Evolutionary conservation across 2,888 invertebrate genomes (phyloP).

Genomic region (Bembecia ichneumoniformis): DNA sequence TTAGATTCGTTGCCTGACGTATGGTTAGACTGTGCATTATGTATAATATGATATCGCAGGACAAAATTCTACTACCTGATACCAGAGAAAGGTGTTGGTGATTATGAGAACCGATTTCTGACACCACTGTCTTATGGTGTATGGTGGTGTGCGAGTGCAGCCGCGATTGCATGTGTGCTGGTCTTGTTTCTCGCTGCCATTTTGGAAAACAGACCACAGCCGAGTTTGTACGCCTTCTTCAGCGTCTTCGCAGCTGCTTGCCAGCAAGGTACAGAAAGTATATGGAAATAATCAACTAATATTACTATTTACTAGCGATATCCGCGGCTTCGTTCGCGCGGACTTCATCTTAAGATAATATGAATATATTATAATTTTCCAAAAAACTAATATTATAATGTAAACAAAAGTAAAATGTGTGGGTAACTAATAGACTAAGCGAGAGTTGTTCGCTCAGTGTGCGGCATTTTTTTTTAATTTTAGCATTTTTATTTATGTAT

Average conservation of each 20-base stretch:
- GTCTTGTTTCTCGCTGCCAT: constrained; percentile 42
- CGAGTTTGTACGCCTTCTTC: constrained; percentile 29
- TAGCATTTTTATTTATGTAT: too few species aligned
- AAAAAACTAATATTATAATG: too few species aligned
- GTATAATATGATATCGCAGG: constrained; percentile 20
- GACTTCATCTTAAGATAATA: too few species aligned
- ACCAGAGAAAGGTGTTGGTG: constrained; percentile 44
- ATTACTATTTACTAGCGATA: too few species aligned
- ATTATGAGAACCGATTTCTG: constrained; percentile 58
- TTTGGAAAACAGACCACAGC: constrained; percentile 35
- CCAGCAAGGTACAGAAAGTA: constrained; percentile 62
- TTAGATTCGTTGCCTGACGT: too few species aligned
- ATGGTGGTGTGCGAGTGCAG: constrained; percentile 48
- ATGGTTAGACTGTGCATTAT: too few species aligned
- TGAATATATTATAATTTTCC: too few species aligned
- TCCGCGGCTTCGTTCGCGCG: too few species aligned
- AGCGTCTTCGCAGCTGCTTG: constrained; percentile 49
- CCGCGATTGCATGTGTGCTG: constrained; percentile 30
- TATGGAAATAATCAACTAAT: neutral
- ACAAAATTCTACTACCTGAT: constrained; percentile 60
- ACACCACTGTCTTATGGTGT: constrained; percentile 54
- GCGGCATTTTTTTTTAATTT: too few species aligned
- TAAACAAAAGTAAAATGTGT: too few species aligned
- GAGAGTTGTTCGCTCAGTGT: too few species aligned
- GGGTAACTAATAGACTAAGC: too few species aligned